These are phyloP conservation scores for Cactoblastis cactorum DNA, from an alignment of 2,888 invertebrate species.

Conservation along the genomic window DNA sequence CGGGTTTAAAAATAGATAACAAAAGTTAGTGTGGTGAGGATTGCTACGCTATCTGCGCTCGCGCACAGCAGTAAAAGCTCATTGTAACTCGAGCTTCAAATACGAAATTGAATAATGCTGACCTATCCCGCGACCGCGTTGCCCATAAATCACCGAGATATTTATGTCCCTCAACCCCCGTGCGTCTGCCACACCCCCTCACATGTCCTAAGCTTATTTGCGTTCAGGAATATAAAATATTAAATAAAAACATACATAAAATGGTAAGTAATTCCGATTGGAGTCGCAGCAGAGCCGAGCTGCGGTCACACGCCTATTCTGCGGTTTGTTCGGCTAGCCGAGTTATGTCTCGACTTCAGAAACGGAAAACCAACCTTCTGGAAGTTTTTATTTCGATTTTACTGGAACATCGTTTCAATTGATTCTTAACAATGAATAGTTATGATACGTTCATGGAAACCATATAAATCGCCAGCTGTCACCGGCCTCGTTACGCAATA, in stretches of 20 bases:
- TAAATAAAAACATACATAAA: conserved; percentile 77
- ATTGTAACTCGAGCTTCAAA: conserved; percentile 77
- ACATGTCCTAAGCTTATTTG: conserved; percentile 54
- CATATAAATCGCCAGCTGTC: conserved; percentile 50
- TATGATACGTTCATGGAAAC: conserved; percentile 22
- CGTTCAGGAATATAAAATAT: conserved; percentile 72
- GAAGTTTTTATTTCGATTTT: neutral
- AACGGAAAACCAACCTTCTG: conserved; percentile 34
- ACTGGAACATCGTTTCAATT: conserved; percentile 28
- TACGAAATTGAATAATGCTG: conserved; percentile 80
- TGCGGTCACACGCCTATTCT: conserved; percentile 61
- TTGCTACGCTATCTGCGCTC: conserved; percentile 65
- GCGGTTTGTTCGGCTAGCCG: conserved; percentile 55
- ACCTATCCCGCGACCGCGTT: conserved; percentile 79
- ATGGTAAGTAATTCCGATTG: conserved; percentile 72
- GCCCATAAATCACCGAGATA: conserved; percentile 77
- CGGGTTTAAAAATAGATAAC: conserved; percentile 54
- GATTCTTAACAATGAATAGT: conserved; percentile 35
- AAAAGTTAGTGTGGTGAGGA: conserved; percentile 49
- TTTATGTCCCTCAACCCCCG: conserved; percentile 72
- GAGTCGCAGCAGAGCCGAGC: conserved; percentile 56
- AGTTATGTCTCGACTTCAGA: conserved; percentile 21
- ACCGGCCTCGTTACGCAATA: conserved; percentile 56
- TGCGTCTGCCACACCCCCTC: conserved; percentile 45
- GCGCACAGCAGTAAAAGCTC: conserved; percentile 73